Conservation (phyloP, 2,888 invertebrate genomes). For the Heliconius cydno region DNA sequence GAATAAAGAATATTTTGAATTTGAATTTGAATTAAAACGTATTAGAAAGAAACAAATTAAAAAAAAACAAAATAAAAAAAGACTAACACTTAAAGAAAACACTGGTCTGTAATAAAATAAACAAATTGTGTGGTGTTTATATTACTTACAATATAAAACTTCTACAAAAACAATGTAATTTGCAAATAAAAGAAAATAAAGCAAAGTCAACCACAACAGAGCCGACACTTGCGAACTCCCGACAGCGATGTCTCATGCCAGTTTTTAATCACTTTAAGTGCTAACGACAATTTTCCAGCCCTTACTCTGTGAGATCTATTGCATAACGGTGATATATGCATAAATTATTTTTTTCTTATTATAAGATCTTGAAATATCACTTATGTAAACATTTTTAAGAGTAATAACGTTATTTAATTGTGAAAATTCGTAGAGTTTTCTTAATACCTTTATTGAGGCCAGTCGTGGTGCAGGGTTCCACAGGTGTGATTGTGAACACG, state of each 20-base stretch:
- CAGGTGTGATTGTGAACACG: too few relatives aligned
- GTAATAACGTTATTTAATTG: neutral
- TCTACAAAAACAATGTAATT: neutral
- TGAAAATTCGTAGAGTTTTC: neutral
- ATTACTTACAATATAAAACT: neutral
- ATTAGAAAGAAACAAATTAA: too few relatives aligned
- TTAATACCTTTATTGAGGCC: too few relatives aligned
- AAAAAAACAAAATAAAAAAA: too few relatives aligned
- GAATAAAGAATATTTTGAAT: too few relatives aligned
- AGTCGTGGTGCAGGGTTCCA: too few relatives aligned
- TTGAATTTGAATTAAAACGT: too few relatives aligned
- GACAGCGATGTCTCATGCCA: slow-evolving; percentile 56
- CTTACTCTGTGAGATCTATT: slow-evolving; percentile 69
- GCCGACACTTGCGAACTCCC: slow-evolving; percentile 45
- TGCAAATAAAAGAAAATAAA: slow-evolving; percentile 18
- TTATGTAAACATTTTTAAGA: neutral
- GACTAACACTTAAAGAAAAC: too few relatives aligned
- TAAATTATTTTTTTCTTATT: slow-evolving; percentile 31
- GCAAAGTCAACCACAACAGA: neutral
- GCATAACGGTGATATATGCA: slow-evolving; percentile 57
- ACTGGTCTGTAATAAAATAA: too few relatives aligned
- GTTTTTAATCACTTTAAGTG: slow-evolving; percentile 81
- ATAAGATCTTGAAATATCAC: neutral
- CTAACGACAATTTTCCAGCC: slow-evolving; percentile 71
- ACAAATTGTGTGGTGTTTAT: neutral